Conservation (phyloP, 1,140 invertebrate genomes). For the Penaeus vannamei region DNA sequence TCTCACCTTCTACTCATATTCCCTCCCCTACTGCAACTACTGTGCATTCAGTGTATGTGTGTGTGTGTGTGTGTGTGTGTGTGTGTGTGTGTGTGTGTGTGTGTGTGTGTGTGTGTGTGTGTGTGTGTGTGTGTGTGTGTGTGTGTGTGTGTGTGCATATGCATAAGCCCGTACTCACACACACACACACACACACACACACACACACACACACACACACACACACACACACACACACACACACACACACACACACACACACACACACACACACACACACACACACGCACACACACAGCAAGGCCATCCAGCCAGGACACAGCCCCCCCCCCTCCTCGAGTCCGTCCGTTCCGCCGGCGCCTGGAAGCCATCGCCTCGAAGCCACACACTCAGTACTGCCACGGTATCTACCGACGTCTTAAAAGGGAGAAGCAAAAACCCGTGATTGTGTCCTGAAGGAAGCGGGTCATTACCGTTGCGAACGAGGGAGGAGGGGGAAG, state of each 20-base stretch:
- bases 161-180: background rate
- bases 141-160: background rate
- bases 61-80: background rate
- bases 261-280: background rate
- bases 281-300: too few relatives aligned
- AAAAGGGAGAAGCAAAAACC: background rate
- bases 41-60: too few relatives aligned
- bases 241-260: background rate
- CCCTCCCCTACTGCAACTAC: too few relatives aligned
- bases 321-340: too few relatives aligned
- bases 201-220: background rate
- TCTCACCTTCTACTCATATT: too few relatives aligned
- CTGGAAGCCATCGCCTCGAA: too few relatives aligned
- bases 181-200: background rate
- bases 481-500: background rate
- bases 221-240: background rate
- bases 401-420: background rate
- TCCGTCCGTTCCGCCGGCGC: too few relatives aligned
- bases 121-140: background rate
- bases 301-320: too few relatives aligned
- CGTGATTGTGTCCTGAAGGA: too few relatives aligned
- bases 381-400: background rate
- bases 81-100: background rate
- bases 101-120: background rate
- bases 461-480: background rate